Conservation (phyloP, 1,140 invertebrate genomes). For the Luehdorfia chinensis region DNA sequence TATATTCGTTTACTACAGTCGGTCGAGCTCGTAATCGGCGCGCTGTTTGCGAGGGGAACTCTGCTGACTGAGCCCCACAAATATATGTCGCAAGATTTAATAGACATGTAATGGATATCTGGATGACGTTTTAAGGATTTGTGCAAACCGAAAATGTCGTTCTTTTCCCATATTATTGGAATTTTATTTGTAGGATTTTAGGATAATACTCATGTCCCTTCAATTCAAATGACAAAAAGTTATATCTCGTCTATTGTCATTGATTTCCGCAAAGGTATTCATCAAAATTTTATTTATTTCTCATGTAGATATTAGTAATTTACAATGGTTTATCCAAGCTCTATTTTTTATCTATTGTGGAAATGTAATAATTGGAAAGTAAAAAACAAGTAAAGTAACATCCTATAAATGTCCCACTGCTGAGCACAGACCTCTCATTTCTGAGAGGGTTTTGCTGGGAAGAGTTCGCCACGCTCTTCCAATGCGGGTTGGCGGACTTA, state of each 20-base stretch:
- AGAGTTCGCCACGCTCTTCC: too few species aligned
- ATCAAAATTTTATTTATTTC: too few species aligned
- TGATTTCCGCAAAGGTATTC: conserved; percentile 4
- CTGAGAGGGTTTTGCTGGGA: too few species aligned
- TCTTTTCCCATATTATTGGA: conserved; percentile 67
- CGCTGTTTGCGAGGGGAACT: conserved; percentile 71
- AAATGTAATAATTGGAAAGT: too few species aligned
- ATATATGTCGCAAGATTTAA: conserved; percentile 77
- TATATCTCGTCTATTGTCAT: conserved; percentile 14
- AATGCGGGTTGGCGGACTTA: too few species aligned
- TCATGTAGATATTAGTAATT: too few species aligned
- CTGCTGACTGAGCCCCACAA: conserved; percentile 71
- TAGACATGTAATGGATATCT: conserved; percentile 77
- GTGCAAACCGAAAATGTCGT: conserved; percentile 75
- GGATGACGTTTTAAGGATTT: conserved; percentile 77
- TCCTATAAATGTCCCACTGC: too few species aligned
- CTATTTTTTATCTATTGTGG: too few species aligned
- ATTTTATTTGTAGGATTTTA: conserved; percentile 72
- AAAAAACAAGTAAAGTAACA: too few species aligned
- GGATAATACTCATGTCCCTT: conserved; percentile 52
- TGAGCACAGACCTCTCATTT: too few species aligned
- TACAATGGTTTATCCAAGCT: too few species aligned
- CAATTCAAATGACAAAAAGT: conserved; percentile 37
- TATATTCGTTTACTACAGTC: conserved; percentile 75
- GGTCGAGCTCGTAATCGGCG: conserved; percentile 68